These are phyloP conservation scores for Acrossocheilus fasciatus DNA, from an alignment of 2,797 vertebrate genomes.

Conservation along the genomic window DNA sequence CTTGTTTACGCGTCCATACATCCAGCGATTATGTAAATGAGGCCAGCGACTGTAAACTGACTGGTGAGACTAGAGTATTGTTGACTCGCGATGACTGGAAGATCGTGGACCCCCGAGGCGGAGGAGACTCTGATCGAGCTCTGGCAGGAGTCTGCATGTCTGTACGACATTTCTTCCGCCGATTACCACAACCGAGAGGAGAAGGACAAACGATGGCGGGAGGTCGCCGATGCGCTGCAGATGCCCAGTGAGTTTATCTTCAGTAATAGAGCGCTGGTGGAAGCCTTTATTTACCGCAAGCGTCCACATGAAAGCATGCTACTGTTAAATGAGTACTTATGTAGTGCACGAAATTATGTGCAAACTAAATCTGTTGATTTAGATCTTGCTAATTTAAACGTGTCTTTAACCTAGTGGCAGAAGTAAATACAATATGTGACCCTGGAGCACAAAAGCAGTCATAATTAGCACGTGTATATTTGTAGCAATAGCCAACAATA, in stretches of 20 bases:
- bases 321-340: background rate
- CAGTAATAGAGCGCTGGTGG: background rate
- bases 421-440: no score
- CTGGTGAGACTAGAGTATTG: background rate
- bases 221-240: conserved; percentile 8
- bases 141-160: conserved; percentile 24
- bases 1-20: no score
- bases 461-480: no score
- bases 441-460: no score
- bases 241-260: background rate
- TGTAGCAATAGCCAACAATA: no score
- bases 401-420: background rate
- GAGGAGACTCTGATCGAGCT: background rate
- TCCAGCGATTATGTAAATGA: conserved; percentile 24
- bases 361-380: background rate
- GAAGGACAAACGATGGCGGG: conserved; percentile 15
- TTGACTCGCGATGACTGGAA: background rate
- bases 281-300: background rate
- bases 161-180: background rate
- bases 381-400: background rate
- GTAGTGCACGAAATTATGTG: background rate
- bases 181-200: conserved; percentile 29
- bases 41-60: background rate
- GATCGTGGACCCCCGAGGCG: conserved; percentile 1
- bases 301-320: background rate